Base-by-base conservation (phyloP, 1,140 invertebrate genomes). In the Cherax quadricarinatus region DNA sequence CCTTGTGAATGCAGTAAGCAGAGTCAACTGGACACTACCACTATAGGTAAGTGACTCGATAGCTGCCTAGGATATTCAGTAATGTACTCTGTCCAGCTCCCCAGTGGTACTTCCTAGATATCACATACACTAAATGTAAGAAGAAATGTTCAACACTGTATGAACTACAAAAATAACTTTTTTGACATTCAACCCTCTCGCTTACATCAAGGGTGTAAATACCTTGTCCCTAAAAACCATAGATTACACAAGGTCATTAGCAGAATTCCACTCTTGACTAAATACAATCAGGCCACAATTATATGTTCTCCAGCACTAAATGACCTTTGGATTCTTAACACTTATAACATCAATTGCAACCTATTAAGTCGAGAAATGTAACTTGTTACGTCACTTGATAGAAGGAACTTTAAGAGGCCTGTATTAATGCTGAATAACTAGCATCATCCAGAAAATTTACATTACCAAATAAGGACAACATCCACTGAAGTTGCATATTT, bases 121-220 rank as follows among this genome's bases (percentile, higher is more conserved):
- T n/a, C 51, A 57, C 24, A 83, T 30, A 83, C 81, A 83, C 57
- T 12, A 83, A 83, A 51, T 53, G 21, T 83, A 83, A 12, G 51
- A 83, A 57, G 81, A 57, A 83, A 83, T 24, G n/a, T 83, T 60
- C 51, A 83, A 83, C 51, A 57, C 81, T 83, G 51, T 30, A 60
- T 48, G 51, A 83, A 83, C 81, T 83, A 83, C 81, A 83, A 83
- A 83, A 83, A 83, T 83, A 60, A 30, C 48, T 83, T 83, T n/a
- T 83, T 30, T 83, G 57, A n/a, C n/a, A 83, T 12, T 12, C n/a
- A 83, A 83, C n/a, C 81, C 48, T 60, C n/a, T 24, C 57, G 12
- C 51, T 60, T 7, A 24, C n/a, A 51, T 48, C 48, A 57, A 83
- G 81, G 48, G 48, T 57, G 21, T 70, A 21, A 70, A 70, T 70